Conservation (phyloP, 2,888 invertebrate species). For the Andrena marginata region DNA sequence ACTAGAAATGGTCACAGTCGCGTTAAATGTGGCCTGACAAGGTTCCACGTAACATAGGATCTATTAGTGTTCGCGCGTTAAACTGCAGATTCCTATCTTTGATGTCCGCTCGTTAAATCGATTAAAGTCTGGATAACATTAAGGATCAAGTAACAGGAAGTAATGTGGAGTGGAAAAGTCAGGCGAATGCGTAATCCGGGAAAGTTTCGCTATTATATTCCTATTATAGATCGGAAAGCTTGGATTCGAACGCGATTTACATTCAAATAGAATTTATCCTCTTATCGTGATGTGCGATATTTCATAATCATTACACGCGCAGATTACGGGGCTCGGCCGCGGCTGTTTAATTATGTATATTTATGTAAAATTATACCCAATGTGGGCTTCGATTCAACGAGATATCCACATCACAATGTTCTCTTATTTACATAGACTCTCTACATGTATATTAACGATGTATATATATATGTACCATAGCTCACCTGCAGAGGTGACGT, state of each 20-base stretch:
- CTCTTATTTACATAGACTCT: conserved; percentile 58
- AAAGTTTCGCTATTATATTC: conserved; percentile 19
- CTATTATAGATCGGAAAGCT: neutral
- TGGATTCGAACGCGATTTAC: conserved; percentile 22
- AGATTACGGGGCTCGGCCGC: conserved; percentile 3
- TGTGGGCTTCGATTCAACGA: conserved; percentile 54
- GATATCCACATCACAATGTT: conserved; percentile 49
- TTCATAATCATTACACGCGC: conserved; percentile 18
- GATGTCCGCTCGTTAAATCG: conserved; percentile 20
- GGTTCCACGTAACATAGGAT: conserved; percentile 16
- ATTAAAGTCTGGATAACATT: conserved; percentile 35
- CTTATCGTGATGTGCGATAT: conserved; percentile 37
- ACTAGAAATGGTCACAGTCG: conserved; percentile 53
- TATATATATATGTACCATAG: conserved; percentile 31
- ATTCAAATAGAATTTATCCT: conserved; percentile 23
- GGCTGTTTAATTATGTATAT: conserved; percentile 39
- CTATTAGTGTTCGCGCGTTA: conserved; percentile 3
- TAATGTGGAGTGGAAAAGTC: conserved; percentile 20
- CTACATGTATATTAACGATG: conserved; percentile 44
- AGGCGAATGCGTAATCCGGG: conserved; percentile 22
- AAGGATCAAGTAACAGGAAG: conserved; percentile 46
- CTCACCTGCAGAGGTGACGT: conserved; percentile 9
- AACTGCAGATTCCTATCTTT: conserved; percentile 4
- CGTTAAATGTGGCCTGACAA: conserved; percentile 34
- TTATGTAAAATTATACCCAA: conserved; percentile 65